Evolutionary conservation across 1,140 invertebrate species (phyloP).

Genomic region (Tetramorium parvispinum): DNA sequence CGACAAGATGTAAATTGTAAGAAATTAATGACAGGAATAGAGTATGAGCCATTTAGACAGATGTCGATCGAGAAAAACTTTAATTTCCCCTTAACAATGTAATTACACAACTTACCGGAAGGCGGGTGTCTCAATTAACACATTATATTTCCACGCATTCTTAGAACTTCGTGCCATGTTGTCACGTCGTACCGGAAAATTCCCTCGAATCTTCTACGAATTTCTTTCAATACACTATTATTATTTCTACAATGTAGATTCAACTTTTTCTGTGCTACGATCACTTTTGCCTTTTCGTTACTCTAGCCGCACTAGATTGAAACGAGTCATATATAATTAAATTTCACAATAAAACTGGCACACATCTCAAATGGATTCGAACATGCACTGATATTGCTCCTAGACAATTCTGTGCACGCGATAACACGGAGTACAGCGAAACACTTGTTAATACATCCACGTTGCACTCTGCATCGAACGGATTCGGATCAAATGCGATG

Average conservation of each 20-base stretch:
- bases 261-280: background rate
- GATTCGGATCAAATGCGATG: background rate
- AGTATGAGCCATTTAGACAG: background rate
- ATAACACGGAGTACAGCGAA: background rate
- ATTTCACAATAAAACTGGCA: background rate
- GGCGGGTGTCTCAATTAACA: constrained; percentile 12
- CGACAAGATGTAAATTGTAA: background rate
- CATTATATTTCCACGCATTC: constrained; percentile 37
- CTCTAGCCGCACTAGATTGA: no score
- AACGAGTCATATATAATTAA: background rate
- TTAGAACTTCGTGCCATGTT: background rate
- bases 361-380: background rate
- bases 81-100: background rate
- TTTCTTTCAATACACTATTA: background rate
- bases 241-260: background rate
- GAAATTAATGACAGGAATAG: background rate
- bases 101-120: constrained; percentile 21
- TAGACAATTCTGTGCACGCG: background rate
- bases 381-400: background rate
- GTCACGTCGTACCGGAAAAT: background rate
- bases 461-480: background rate
- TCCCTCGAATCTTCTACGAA: background rate
- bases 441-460: constrained; percentile 39
- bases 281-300: background rate
- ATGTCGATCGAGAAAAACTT: background rate